Evolutionary conservation across 2,797 vertebrate genomes (phyloP).

Genomic region (Hippoglossus hippoglossus): DNA sequence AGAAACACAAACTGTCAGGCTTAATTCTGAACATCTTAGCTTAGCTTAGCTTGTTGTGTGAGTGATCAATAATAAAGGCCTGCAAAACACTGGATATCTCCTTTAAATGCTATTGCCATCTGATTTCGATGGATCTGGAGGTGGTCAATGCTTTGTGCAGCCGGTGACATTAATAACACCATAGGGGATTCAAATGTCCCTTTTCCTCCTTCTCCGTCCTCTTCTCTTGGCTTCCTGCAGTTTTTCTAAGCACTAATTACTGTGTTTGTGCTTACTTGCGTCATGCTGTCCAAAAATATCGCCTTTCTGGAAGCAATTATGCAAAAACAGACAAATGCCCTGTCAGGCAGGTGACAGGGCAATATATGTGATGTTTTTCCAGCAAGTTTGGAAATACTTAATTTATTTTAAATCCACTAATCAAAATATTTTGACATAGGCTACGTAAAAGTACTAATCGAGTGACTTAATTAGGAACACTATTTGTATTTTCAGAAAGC

Average conservation of each 20-base stretch:
- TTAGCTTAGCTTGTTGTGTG: not conserved
- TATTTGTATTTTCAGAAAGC: constrained; percentile 27
- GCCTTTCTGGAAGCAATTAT: constrained; percentile 77
- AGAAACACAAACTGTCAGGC: not conserved
- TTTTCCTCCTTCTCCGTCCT: constrained; percentile 52
- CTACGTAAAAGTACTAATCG: too few relatives aligned
- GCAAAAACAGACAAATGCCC: constrained; percentile 64
- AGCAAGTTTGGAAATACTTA: constrained; percentile 8
- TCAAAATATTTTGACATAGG: too few relatives aligned
- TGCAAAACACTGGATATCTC: constrained; percentile 18
- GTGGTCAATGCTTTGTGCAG: constrained; percentile 66
- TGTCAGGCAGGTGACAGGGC: constrained; percentile 52
- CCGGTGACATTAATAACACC: constrained; percentile 79
- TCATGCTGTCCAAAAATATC: constrained; percentile 81
- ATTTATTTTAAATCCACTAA: not conserved
- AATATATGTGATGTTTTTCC: constrained; percentile 6
- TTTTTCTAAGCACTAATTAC: constrained; percentile 79
- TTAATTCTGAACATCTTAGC: constrained; percentile 2
- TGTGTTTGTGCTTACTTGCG: constrained; percentile 81
- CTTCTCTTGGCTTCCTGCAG: constrained; percentile 61
- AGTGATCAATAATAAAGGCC: constrained; percentile 19
- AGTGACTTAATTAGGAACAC: constrained; percentile 4
- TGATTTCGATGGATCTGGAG: constrained; percentile 29
- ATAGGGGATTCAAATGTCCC: constrained; percentile 63
- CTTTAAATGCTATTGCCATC: constrained; percentile 42